These are phyloP conservation scores for Tetragnatha montana DNA, from an alignment of 2,888 invertebrate genomes.

Conservation along the genomic window DNA sequence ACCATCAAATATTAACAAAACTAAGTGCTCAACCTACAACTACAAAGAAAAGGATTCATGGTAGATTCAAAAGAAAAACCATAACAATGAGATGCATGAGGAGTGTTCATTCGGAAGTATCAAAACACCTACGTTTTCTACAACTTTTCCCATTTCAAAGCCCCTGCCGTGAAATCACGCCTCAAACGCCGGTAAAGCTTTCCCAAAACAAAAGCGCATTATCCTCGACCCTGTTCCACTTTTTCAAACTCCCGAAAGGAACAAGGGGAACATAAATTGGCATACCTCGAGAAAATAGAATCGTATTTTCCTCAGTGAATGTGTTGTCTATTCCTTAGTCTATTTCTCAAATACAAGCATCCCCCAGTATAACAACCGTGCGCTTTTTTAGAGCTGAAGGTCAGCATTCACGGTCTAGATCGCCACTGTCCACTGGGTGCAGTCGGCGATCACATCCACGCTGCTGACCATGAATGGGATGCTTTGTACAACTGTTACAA, in stretches of 20 bases:
- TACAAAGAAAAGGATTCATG: too few relatives aligned
- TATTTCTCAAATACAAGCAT: conserved; percentile 18
- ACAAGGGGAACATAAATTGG: conserved; percentile 35
- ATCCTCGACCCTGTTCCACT: conserved; percentile 49
- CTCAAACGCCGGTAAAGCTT: not conserved
- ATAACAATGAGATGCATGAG: too few relatives aligned
- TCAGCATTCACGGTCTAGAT: conserved; percentile 62
- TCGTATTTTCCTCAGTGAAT: conserved; percentile 20
- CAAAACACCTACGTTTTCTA: not conserved
- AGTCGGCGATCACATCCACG: not conserved
- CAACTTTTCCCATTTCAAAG: not conserved
- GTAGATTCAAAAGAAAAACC: too few relatives aligned
- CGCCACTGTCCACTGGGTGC: conserved; percentile 41
- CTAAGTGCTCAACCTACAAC: too few relatives aligned
- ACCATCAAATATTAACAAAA: too few relatives aligned
- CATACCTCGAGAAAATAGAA: conserved; percentile 18
- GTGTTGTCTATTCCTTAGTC: conserved; percentile 26
- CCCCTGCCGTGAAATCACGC: not conserved
- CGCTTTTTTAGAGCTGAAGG: conserved; percentile 22
- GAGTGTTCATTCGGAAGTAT: not conserved
- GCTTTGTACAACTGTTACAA: conserved; percentile 34
- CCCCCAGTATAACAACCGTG: conserved; percentile 1
- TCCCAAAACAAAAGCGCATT: conserved; percentile 11
- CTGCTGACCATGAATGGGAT: conserved; percentile 40
- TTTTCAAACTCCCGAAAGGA: not conserved